These are phyloP conservation scores for Aplochiton taeniatus DNA, from an alignment of 2,797 vertebrate species.

Conservation along the genomic window DNA sequence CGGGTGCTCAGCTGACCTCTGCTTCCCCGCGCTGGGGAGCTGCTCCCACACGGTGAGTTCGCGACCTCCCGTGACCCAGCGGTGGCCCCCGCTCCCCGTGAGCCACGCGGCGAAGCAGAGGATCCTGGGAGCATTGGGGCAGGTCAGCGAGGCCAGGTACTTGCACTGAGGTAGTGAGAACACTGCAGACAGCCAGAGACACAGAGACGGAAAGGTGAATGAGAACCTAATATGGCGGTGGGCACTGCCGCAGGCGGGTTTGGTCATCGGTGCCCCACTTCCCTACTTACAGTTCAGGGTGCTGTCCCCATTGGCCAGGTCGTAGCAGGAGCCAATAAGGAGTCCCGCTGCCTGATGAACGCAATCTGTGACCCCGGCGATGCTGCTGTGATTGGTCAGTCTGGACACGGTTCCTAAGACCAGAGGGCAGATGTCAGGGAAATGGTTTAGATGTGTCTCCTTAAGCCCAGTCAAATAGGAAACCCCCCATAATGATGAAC, in stretches of 20 bases:
- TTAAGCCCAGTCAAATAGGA: too few species aligned
- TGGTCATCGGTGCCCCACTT: neutral
- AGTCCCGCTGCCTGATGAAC: slow-evolving; percentile 77
- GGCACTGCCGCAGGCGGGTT: too few species aligned
- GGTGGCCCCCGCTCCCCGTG: slow-evolving; percentile 78
- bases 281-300: slow-evolving; percentile 75
- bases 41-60: slow-evolving; percentile 80
- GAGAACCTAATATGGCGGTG: neutral
- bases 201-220: neutral
- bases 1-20: slow-evolving; percentile 62
- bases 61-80: slow-evolving; percentile 80
- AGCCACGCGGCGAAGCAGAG: slow-evolving; percentile 78
- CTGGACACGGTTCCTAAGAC: slow-evolving; percentile 72
- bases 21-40: slow-evolving; percentile 70
- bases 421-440: too few species aligned
- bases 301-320: slow-evolving; percentile 78
- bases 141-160: slow-evolving; percentile 76
- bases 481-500: too few species aligned
- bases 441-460: too few species aligned
- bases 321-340: slow-evolving; percentile 80
- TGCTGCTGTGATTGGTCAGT: slow-evolving; percentile 81
- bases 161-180: slow-evolving; percentile 75
- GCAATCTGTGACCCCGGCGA: slow-evolving; percentile 80
- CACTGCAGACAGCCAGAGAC: slow-evolving; percentile 55
- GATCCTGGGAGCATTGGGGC: slow-evolving; percentile 70